Base-by-base conservation (phyloP, 2,113 vertebrate genomes). In the Antennarius striatus region DNA sequence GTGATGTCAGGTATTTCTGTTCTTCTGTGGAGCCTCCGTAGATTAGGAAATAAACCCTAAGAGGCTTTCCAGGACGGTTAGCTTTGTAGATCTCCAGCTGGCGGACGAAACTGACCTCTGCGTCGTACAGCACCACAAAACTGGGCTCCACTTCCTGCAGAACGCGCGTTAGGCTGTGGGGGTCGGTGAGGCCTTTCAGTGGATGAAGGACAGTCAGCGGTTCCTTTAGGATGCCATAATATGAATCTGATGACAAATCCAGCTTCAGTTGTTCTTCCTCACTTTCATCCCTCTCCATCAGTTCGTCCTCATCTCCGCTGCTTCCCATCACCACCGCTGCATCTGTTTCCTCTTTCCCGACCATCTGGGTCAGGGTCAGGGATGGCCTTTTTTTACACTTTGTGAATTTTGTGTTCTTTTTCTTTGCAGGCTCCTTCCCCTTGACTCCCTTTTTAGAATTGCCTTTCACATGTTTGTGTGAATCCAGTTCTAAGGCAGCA, bases 11-110 rank as follows among this genome's bases (percentile, higher is more conserved):
- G 65, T 99, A 99, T 55, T 96, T 94, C 68, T 99, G 98, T 56
- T 99, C 98, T 80, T 99, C 97, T 0, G 96, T 96, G 0, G 98
- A 99, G 54, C 97, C 96, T 60, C 96, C 96, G 3, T 99, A 99
- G 32, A 99, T 95, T 3, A 99, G 95, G 82, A 99, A 98, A 89
- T 99, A 99, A 75, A 99, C 97, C 82, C 98, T 93, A 28, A 99
- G 89, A 0, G 95, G 89, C 66, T 93, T 96, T 29, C 96, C 96
- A 0, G 96, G 94, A 56, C 94, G 92, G 79, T 92, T 93, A 1
- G 95, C 98, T 86, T 96, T 96, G 86, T 95, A 98, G 73, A 96
- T 87, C 81, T 99, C 97, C 79, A 99, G 92, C 89, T 99, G 97
- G 3, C 97, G 93, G 0, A 99, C 96, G 7, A 99, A 98, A 1